These are phyloP conservation scores for Actenoides hombroni DNA, from an alignment of 2,113 vertebrate genomes.

Conservation along the genomic window DNA sequence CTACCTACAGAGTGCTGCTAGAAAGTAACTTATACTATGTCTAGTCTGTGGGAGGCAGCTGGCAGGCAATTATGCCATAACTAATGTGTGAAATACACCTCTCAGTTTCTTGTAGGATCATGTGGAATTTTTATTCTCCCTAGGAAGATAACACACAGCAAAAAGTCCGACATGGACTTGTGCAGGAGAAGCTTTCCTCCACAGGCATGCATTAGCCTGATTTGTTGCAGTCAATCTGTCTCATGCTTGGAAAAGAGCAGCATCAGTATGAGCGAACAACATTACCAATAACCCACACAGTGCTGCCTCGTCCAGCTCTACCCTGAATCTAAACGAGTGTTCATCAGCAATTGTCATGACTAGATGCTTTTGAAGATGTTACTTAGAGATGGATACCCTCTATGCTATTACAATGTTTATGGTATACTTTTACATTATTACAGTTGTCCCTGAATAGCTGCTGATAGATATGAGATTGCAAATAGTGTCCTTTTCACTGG, in stretches of 20 bases:
- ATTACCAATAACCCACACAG: fast-evolving
- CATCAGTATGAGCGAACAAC: not conserved
- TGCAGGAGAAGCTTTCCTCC: not conserved
- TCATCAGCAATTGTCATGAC: not conserved
- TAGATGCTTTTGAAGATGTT: not conserved
- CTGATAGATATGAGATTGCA: not conserved
- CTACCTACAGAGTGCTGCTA: no score
- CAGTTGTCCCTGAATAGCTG: not conserved
- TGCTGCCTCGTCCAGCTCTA: not conserved
- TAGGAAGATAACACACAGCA: not conserved
- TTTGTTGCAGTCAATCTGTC: not conserved
- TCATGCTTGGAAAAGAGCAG: not conserved
- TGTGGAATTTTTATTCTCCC: not conserved
- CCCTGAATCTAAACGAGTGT: not conserved
- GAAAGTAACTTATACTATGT: not conserved
- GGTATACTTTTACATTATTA: not conserved
- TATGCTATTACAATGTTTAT: not conserved
- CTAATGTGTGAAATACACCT: not conserved
- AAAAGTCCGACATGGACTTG: not conserved
- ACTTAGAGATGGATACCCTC: not conserved
- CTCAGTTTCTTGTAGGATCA: not conserved
- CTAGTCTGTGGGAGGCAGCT: not conserved
- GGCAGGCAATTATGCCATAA: not conserved
- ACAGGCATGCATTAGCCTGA: not conserved
- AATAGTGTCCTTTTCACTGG: not conserved